Evolutionary conservation across 2,113 vertebrate species (phyloP).

Genomic region (Chitala chitala): DNA sequence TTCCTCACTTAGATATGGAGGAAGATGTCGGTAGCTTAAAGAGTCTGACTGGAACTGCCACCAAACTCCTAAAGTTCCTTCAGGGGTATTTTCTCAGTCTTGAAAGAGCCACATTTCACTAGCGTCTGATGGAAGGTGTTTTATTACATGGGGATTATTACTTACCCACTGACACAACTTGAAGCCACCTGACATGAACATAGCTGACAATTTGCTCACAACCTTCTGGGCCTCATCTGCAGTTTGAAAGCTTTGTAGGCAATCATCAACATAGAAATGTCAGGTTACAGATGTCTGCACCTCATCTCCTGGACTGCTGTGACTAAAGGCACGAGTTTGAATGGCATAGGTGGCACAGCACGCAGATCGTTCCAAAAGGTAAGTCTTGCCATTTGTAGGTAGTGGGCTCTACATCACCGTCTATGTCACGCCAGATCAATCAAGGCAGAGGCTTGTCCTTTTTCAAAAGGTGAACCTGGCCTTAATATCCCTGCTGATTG

Average conservation of each 20-base stretch:
- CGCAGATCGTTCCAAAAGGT: background rate
- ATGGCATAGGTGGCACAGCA: background rate
- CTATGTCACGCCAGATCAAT: background rate
- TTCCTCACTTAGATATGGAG: too few species aligned
- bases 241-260: background rate
- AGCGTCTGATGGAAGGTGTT: background rate
- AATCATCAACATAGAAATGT: background rate
- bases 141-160: background rate
- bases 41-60: too few species aligned
- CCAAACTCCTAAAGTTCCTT: too few species aligned
- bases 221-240: background rate
- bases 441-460: background rate
- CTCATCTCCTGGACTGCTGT: background rate
- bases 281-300: background rate
- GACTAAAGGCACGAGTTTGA: background rate
- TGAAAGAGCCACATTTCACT: background rate
- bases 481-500: background rate
- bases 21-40: too few species aligned
- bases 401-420: background rate
- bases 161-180: background rate
- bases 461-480: background rate
- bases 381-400: background rate
- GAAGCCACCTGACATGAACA: background rate
- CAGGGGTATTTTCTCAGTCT: too few species aligned
- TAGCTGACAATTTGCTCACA: background rate